phyloP scores from a whole-genome alignment of 35 echinoderm and acorn worm species.

The Lytechinus variegatus region DNA sequence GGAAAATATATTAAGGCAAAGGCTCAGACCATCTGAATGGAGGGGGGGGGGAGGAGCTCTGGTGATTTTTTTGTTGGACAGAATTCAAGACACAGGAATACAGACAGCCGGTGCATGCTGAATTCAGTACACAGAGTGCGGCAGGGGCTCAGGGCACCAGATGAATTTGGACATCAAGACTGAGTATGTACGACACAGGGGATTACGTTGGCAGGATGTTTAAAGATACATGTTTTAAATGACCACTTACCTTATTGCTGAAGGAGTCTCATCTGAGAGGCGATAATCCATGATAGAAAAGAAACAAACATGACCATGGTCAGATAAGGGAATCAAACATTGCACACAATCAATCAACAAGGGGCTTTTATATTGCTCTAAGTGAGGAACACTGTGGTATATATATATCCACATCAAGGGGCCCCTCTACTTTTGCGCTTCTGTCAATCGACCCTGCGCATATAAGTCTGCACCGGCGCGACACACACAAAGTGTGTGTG shows the following conservation, averaged over 20 bases:
- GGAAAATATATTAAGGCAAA: not conserved
- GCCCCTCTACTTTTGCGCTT: slow-evolving; percentile 7
- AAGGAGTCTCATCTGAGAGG: slow-evolving; percentile 10
- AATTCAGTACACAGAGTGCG: not conserved
- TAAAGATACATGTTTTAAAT: not conserved
- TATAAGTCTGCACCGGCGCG: not conserved
- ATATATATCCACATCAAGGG: slow-evolving; percentile 23
- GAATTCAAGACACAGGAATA: not conserved
- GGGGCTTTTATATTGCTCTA: not conserved
- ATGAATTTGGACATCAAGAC: not conserved
- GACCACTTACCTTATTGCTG: slow-evolving; percentile 23
- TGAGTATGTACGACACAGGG: not conserved
- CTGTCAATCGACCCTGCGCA: not conserved
- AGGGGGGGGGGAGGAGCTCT: not conserved
- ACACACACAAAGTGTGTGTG: not conserved
- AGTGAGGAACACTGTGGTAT: not conserved
- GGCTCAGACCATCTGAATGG: not conserved
- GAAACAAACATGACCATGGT: slow-evolving; percentile 26
- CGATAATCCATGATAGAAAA: slow-evolving; percentile 46
- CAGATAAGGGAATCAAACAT: slow-evolving; percentile 5
- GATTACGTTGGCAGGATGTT: not conserved
- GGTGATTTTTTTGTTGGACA: not conserved
- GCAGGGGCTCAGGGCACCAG: not conserved
- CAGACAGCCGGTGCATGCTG: not conserved
- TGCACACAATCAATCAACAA: slow-evolving; percentile 24